phyloP scores from a whole-genome alignment of 1,140 invertebrate genomes.

The Tyrophagus putrescentiae region DNA sequence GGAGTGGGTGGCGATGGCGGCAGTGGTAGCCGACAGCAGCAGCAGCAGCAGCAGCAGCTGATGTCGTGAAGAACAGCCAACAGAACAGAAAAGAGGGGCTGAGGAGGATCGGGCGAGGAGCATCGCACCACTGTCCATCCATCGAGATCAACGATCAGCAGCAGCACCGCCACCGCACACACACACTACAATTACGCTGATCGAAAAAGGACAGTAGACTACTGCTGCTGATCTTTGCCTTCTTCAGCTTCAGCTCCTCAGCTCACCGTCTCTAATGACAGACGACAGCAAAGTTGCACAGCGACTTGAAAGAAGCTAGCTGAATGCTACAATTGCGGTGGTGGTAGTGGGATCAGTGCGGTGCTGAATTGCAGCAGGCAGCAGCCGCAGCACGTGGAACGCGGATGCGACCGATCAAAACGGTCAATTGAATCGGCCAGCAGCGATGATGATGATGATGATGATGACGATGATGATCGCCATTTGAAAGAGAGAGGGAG shows the following conservation, averaged over 20 bases:
- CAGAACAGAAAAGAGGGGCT: too few relatives aligned
- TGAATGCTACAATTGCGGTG: background rate
- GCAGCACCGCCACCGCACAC: background rate
- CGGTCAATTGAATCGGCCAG: too few relatives aligned
- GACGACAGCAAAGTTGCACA: background rate
- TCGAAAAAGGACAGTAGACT: too few relatives aligned
- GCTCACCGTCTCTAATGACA: slow-evolving; percentile 3
- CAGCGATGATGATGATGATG: too few relatives aligned
- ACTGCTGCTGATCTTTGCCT: too few relatives aligned
- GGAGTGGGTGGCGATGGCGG: too few relatives aligned
- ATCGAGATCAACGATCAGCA: background rate
- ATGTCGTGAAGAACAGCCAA: too few relatives aligned
- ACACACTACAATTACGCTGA: background rate
- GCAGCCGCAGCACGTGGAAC: slow-evolving; percentile 3
- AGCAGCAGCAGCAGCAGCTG: too few relatives aligned
- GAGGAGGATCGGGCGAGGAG: background rate
- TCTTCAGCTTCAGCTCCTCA: background rate
- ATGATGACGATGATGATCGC: too few relatives aligned
- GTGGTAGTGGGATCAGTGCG: background rate
- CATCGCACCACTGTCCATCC: background rate
- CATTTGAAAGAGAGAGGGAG: too few relatives aligned
- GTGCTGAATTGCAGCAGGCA: background rate
- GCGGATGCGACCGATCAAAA: background rate
- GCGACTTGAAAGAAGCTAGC: background rate
- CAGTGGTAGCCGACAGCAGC: too few relatives aligned